Evolutionary conservation across 2,888 invertebrate species (phyloP).

Genomic region (Drosophila imparisetae): DNA sequence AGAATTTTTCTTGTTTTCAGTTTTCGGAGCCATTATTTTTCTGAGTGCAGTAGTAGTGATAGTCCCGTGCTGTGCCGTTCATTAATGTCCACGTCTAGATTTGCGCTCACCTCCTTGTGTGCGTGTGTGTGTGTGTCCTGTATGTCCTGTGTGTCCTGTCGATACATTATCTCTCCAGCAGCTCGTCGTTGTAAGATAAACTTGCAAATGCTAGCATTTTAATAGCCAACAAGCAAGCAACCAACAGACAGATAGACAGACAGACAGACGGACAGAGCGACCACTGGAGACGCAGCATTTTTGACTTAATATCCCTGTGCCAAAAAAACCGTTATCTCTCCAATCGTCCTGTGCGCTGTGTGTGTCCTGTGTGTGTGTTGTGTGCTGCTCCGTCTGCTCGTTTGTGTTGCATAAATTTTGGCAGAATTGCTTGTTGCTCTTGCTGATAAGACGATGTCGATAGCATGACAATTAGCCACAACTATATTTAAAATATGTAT

Average conservation of each 20-base stretch:
- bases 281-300: slow-evolving; percentile 57
- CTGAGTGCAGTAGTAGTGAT: neutral
- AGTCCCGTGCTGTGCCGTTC: slow-evolving; percentile 51
- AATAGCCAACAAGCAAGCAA: slow-evolving; percentile 55
- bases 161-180: slow-evolving; percentile 66
- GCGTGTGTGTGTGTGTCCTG: neutral
- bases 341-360: slow-evolving; percentile 27
- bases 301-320: slow-evolving; percentile 70
- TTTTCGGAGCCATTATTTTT: neutral
- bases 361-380: slow-evolving; percentile 20
- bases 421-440: slow-evolving; percentile 65
- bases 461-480: slow-evolving; percentile 76
- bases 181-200: slow-evolving; percentile 63
- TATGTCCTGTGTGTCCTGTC: slow-evolving; percentile 50
- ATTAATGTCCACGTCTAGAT: slow-evolving; percentile 78
- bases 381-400: slow-evolving; percentile 34
- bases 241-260: slow-evolving; percentile 7
- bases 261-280: neutral
- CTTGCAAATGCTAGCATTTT: slow-evolving; percentile 81
- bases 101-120: slow-evolving; percentile 65
- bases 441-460: slow-evolving; percentile 71
- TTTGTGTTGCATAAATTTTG: slow-evolving; percentile 70
- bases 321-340: slow-evolving; percentile 43
- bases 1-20: neutral
- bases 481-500: slow-evolving; percentile 63